Evolutionary conservation across 2,888 invertebrate species (phyloP).

Genomic region (Papilio demoleus): DNA sequence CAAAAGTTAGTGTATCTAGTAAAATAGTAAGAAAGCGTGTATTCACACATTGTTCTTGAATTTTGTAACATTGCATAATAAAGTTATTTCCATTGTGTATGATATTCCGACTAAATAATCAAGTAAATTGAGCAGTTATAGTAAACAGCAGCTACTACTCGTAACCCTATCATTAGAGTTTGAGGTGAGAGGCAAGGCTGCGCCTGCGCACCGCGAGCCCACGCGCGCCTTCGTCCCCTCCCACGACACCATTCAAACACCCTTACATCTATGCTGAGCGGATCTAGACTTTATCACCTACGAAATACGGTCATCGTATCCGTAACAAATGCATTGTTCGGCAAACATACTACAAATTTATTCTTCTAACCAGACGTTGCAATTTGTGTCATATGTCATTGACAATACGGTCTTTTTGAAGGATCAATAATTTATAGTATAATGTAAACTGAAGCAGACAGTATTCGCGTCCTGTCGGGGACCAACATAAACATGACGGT

Average conservation of each 20-base stretch:
- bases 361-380: conserved; percentile 9
- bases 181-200: conserved; percentile 58
- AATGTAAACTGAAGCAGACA: conserved; percentile 69
- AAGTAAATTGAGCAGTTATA: conserved; percentile 3
- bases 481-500: conserved; percentile 73
- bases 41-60: too few relatives aligned
- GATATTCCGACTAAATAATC: neutral
- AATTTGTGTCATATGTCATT: conserved; percentile 50
- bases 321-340: conserved; percentile 53
- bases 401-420: conserved; percentile 41
- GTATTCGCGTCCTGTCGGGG: conserved; percentile 64
- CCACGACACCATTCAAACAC: conserved; percentile 52
- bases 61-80: neutral
- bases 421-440: conserved; percentile 47
- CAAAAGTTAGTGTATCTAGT: too few relatives aligned
- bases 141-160: conserved; percentile 3
- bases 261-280: neutral
- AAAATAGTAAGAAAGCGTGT: too few relatives aligned
- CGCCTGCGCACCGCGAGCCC: conserved; percentile 63
- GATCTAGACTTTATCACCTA: conserved; percentile 41
- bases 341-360: conserved; percentile 47
- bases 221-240: conserved; percentile 71
- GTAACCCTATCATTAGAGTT: conserved; percentile 42
- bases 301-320: conserved; percentile 27
- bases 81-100: neutral